Evolutionary conservation across 2,113 vertebrate genomes (phyloP).

Genomic region (Heliornis fulica): DNA sequence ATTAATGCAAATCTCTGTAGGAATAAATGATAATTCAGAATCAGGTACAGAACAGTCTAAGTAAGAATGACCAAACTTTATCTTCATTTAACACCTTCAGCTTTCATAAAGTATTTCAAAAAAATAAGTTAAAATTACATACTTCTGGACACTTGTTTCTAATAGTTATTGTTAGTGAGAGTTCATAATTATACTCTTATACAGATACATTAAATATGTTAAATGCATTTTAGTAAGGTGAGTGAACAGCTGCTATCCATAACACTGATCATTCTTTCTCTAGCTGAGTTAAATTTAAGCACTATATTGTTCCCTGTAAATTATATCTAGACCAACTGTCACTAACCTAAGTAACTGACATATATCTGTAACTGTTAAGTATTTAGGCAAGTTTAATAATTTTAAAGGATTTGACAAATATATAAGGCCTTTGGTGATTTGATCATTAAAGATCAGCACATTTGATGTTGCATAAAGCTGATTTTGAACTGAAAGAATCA

Average conservation of each 20-base stretch:
- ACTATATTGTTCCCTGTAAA: not conserved
- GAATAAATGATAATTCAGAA: slow-evolving; percentile 58
- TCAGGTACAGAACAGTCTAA: slow-evolving; percentile 8
- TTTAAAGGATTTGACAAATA: not conserved
- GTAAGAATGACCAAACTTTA: slow-evolving; percentile 30
- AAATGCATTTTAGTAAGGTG: not conserved
- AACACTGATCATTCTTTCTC: not conserved
- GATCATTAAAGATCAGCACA: not conserved
- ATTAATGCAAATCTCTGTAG: slow-evolving; percentile 65
- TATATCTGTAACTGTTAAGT: not conserved
- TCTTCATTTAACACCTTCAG: slow-evolving; percentile 21
- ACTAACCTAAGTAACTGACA: not conserved
- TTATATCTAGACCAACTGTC: not conserved
- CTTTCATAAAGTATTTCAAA: not conserved
- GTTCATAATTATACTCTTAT: not conserved
- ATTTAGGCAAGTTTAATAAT: not conserved
- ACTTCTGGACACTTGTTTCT: not conserved
- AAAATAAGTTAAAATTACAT: not conserved
- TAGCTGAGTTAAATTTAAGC: not conserved
- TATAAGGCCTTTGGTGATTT: not conserved
- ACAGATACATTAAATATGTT: not conserved
- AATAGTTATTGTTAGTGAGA: not conserved
- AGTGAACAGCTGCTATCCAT: not conserved
- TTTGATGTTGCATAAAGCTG: not conserved
- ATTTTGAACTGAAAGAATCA: not conserved